Evolutionary conservation across 2,888 invertebrate genomes (phyloP), one percentile per base, ranked within the genome.

Genomic region (Sisyra terminalis): DNA sequence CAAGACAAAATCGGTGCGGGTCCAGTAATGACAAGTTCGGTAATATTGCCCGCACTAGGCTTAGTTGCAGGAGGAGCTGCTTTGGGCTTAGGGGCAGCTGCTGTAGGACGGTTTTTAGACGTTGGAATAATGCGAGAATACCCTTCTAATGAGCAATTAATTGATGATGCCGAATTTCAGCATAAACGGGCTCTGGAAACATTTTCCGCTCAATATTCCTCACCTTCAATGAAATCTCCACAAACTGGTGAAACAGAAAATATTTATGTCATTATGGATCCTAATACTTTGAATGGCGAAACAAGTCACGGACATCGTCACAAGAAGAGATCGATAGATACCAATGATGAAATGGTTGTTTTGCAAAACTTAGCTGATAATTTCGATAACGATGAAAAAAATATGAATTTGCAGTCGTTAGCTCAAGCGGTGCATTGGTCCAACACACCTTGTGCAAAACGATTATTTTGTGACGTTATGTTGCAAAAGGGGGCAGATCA

Each of bases 1-100:
- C 70, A 73, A 52, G 77, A 80, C 46, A 81, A 81, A 57, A 67
- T 81, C 7, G 80, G 78, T 2, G 55, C 71, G 6, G 61, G 66
- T 2, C 71, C 75, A 1, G 60, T 60, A 2, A 65, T 66, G 6
- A 58, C 67, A 0, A 69, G 71, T 1, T 71, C 75, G 1, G 78
- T 78, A 1, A 73, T 84, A 55, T 60, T 84, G 2, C 84, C 84
- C 13, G 83, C 84, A 1, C 61, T 84, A 15, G 81, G 85, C 3
- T 60, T 84, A 5, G 77, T 86, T 53, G 83, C 84, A 8, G 83
- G 84, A n/a, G 84, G 85, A 10, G 84, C 85, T 1, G 85, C 85
- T 2, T 59, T 85, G 16, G 82, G 83, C 1, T 69, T 85, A n/a
- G 84, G 83, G 4, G 84, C 83, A 0, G 80, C 83, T 0, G 84